Conservation (phyloP, 2,888 invertebrate species). For the Acanthoscelides obtectus region DNA sequence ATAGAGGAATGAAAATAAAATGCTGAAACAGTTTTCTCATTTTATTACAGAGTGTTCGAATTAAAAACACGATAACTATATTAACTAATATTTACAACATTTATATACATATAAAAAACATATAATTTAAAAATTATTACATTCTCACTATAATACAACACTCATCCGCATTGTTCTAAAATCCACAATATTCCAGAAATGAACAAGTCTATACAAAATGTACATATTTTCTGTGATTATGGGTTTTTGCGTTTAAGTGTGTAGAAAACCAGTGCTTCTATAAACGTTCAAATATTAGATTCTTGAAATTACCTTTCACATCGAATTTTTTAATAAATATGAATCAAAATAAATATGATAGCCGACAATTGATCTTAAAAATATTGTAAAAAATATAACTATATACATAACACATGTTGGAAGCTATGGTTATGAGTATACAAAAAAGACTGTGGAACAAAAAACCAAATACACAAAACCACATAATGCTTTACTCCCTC, state of each 20-base stretch:
- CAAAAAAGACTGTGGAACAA: neutral
- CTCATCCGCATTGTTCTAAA: neutral
- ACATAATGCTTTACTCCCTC: neutral
- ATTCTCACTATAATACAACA: constrained; percentile 13
- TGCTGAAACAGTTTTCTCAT: constrained; percentile 11
- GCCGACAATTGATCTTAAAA: neutral
- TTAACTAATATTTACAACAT: constrained; percentile 26
- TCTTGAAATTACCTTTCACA: neutral
- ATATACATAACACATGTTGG: neutral
- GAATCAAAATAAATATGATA: neutral
- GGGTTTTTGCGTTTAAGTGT: neutral
- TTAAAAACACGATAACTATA: constrained; percentile 16
- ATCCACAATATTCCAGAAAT: neutral
- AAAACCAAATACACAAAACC: neutral
- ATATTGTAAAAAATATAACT: neutral
- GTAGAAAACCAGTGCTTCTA: neutral
- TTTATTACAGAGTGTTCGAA: constrained; percentile 14
- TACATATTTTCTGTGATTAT: neutral
- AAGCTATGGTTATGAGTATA: neutral
- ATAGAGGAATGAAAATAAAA: neutral
- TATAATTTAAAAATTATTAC: constrained; percentile 27
- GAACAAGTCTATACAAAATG: neutral
- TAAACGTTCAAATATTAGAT: neutral
- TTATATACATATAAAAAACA: constrained; percentile 34
- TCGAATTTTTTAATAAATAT: neutral